Evolutionary conservation across 2,888 invertebrate species (phyloP), one percentile per base, ranked within the genome.

Genomic region (Torymus auratus): DNA sequence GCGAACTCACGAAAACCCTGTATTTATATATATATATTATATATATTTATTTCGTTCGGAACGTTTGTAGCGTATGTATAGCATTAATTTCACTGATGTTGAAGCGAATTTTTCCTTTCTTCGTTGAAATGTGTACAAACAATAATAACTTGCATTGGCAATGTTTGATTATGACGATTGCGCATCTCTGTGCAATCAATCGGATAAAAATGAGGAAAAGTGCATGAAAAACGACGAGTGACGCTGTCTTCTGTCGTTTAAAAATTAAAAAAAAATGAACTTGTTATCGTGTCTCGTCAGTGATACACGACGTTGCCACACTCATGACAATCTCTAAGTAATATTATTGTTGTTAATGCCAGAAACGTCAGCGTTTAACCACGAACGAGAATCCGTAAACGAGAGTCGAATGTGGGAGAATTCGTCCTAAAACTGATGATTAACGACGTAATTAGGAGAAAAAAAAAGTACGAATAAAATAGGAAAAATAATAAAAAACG

Each of bases 311-410:
- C 60, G 80, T 84, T 84, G 84, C 83, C 84, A 86, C 64, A 87
- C 85, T 86, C 85, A 86, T 87, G 89, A 89, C 89, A 89, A 89
- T 89, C 89, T 87, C 83, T 87, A 85, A 86, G 86, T 87, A 81
- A 80, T 82, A 82, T 82, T 82, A 83, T 83, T 81, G 53, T 78
- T 73, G 52, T 64, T 53, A 67, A 70, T 17, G 65, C 55, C 50
- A 58, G 28, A 14, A 64, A 11, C 82, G n/a, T 83, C 84, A 84
- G 82, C 83, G 83, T 80, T 41, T 73, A 85, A 84, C 80, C 78
- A 84, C 79, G 83, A 83, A 56, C 11, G 85, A 14, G 23, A 55
- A 55, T 13, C 20, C 41, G 17, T 56, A 71, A 58, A 17, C 85
- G 87, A 86, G 85, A 87, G 85, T 85, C 86, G 86, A 84, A 86